A percentile compares a stretch with the other conserved stretches of the same genome.
Conservation (phyloP, 2,797 vertebrate genomes). For the Xerus rutilus region DNA sequence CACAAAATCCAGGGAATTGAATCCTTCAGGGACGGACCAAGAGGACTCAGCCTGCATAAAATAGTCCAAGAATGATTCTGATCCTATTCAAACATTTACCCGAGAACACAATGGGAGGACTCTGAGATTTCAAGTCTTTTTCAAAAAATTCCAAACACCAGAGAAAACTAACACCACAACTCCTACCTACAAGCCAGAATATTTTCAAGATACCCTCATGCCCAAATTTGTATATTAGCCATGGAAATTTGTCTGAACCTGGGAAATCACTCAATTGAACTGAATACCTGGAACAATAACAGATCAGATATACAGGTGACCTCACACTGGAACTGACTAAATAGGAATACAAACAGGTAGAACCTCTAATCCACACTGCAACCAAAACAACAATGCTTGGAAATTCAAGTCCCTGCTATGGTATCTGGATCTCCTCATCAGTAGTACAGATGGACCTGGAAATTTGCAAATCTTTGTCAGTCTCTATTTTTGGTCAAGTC, state of each 20-base stretch:
- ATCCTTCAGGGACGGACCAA: background rate
- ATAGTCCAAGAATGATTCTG: background rate
- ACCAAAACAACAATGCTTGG: background rate
- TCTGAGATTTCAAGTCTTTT: background rate
- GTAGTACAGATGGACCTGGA: background rate
- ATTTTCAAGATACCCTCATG: background rate
- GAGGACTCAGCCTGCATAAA: background rate
- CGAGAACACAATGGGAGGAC: background rate
- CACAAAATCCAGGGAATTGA: background rate
- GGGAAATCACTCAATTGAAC: background rate
- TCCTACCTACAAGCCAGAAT: background rate
- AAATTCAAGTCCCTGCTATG: background rate
- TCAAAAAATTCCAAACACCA: background rate
- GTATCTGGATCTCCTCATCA: background rate
- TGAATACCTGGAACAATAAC: background rate
- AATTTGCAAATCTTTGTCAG: background rate
- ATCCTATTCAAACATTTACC: background rate
- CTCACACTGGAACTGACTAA: background rate
- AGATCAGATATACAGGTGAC: background rate
- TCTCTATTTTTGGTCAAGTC: background rate
- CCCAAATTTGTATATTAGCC: background rate
- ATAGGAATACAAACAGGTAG: background rate
- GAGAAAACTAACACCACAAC: background rate
- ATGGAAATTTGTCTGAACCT: background rate
- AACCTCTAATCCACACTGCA: background rate